Evolutionary conservation across 2,888 invertebrate species (phyloP).

Genomic region (Caradrina clavipalpis): DNA sequence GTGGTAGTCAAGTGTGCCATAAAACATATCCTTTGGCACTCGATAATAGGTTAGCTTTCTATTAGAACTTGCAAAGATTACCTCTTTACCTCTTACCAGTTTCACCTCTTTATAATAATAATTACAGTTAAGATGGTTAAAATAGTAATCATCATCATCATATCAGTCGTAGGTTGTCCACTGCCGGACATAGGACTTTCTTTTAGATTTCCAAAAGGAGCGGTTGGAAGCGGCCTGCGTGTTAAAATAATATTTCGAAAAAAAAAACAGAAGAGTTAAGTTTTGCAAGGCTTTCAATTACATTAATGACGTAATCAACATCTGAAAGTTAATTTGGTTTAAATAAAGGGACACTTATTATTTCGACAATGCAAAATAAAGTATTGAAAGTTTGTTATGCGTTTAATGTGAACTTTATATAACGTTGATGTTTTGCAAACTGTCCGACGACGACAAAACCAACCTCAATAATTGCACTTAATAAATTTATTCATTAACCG

Average conservation of each 20-base stretch:
- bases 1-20: neutral
- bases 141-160: too few species aligned
- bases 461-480: neutral
- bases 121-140: too few species aligned
- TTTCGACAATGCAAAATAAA: neutral
- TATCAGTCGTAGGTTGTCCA: too few species aligned
- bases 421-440: constrained; percentile 11
- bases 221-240: too few species aligned
- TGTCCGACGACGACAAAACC: too few species aligned
- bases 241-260: neutral
- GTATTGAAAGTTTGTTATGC: neutral
- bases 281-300: constrained; percentile 1
- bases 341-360: constrained; percentile 3
- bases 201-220: too few species aligned
- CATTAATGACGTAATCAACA: constrained; percentile 10
- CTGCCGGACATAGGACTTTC: too few species aligned
- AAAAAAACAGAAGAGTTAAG: too few species aligned
- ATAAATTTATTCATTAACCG: constrained; percentile 15
- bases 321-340: constrained; percentile 2
- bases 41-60: too few species aligned
- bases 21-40: neutral
- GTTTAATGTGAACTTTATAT: constrained; percentile 4
- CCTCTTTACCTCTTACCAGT: neutral
- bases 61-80: too few species aligned
- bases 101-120: neutral